Base-by-base conservation (phyloP, 2,113 vertebrate genomes). In the Syngnathus scovelli region DNA sequence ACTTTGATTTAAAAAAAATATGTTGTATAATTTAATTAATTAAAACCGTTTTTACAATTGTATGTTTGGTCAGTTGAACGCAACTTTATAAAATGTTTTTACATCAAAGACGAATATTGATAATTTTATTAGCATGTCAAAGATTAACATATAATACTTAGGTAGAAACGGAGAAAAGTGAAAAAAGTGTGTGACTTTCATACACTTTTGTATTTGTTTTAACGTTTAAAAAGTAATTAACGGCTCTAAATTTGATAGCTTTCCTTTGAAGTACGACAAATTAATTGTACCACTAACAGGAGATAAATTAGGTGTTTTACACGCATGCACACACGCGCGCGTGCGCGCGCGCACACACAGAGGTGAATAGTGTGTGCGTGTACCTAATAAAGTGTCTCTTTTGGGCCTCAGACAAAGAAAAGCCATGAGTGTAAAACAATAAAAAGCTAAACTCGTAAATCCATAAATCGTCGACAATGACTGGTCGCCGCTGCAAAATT, bases 391-490 rank as follows among this genome's bases (percentile, higher is more conserved):
- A 7, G 2, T 44, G 61, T 62, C 61, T 33, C 39, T 44, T 58
- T 36, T 36, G 27, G 55, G 44, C 44, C n/a, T 23, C 21, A 55
- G 18, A 55, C 52, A 55, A 55, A 55, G 27, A 58, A 58, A 58
- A 58, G 55, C 36, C 55, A 58, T 58, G 55, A 58, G 55, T 33
- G 55, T 58, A 36, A 58, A 58, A 58, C 55, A 58, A 58, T 58
- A 58, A 58, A 58, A 58, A 58, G 27, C 27, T 27, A 58, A 58
- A 16, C 55, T 58, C 27, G 55, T 58, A 58, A 58, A 58, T 16
- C 27, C 55, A 58, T 36, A 58, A 33, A 58, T 58, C 23, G 54
- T 27, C 54, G 12, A 27, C 19, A 12, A 43, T 9, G 9, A 15
- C 5, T 33, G 12, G 27, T 3, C 27, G 6, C 6, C 23, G 55